Evolutionary conservation across 2,113 vertebrate genomes (phyloP).

Genomic region (Pluvialis apricaria): DNA sequence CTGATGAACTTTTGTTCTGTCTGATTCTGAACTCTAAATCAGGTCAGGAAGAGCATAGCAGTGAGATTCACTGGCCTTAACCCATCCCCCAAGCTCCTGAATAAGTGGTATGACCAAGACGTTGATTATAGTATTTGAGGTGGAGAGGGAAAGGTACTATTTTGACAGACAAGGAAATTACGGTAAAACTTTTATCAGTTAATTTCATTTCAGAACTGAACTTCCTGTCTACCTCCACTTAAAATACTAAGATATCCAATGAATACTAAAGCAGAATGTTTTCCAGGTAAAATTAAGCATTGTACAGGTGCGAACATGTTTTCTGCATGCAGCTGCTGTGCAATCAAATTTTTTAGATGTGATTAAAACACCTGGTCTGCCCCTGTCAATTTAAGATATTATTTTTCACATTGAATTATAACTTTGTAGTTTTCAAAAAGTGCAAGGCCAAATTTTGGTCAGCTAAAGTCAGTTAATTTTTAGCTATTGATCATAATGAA

Average conservation of each 20-base stretch:
- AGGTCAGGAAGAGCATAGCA: not conserved
- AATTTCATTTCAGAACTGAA: not conserved
- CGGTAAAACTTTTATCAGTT: not conserved
- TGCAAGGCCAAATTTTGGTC: not conserved
- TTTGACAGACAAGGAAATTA: not conserved
- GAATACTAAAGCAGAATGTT: not conserved
- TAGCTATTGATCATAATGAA: not conserved
- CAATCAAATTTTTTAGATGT: not conserved
- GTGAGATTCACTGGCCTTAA: not conserved
- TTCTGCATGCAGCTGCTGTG: not conserved
- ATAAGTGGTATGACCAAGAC: not conserved
- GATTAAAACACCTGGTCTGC: not conserved
- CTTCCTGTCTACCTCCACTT: not conserved
- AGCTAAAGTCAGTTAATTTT: not conserved
- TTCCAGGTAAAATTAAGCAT: not conserved
- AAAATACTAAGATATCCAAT: not conserved
- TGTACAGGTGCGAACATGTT: not conserved
- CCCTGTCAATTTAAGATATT: not conserved
- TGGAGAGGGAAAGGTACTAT: not conserved
- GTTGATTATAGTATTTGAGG: not conserved
- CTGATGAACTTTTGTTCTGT: not conserved
- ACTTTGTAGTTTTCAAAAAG: not conserved
- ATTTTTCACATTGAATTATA: not conserved
- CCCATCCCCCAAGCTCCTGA: not conserved
- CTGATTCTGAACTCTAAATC: not conserved